Percentiles rank a stretch among this genome's conserved stretches.
phyloP scores from a whole-genome alignment of 2,888 invertebrate genomes.

The Agrotis puta region DNA sequence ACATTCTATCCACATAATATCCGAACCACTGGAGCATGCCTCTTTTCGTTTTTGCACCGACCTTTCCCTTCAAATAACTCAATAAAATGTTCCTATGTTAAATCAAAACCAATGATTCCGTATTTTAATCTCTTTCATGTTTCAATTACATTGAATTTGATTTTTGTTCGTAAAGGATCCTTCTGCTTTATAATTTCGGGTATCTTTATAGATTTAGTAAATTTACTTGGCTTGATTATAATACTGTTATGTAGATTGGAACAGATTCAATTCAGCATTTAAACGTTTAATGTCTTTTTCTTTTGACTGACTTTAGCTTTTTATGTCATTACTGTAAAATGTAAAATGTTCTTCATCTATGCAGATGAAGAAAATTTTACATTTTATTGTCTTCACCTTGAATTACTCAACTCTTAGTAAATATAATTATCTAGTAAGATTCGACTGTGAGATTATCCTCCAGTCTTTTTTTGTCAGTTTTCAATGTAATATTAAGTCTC shows the following conservation, averaged over 20 bases:
- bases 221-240: conserved; percentile 42
- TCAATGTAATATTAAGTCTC: not conserved
- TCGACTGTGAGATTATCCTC: not conserved
- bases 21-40: conserved; percentile 43
- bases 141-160: conserved; percentile 53
- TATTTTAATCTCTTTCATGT: conserved; percentile 53
- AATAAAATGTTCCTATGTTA: conserved; percentile 58
- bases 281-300: not conserved
- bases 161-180: conserved; percentile 39
- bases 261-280: conserved; percentile 18
- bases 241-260: conserved; percentile 21
- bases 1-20: conserved; percentile 49
- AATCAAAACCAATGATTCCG: conserved; percentile 55
- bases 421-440: not conserved
- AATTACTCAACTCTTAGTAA: too few species aligned
- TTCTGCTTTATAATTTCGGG: conserved; percentile 27
- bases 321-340: not conserved
- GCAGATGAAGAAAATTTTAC: too few species aligned
- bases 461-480: not conserved
- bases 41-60: conserved; percentile 50
- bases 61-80: conserved; percentile 58
- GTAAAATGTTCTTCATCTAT: not conserved
- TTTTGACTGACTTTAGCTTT: not conserved
- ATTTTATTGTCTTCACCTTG: not conserved
- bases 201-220: conserved; percentile 23